A percentile compares a stretch with the other conserved stretches of the same genome.
These are phyloP conservation scores for Tillus elongatus DNA, from an alignment of 2,888 invertebrate genomes.

Conservation along the genomic window DNA sequence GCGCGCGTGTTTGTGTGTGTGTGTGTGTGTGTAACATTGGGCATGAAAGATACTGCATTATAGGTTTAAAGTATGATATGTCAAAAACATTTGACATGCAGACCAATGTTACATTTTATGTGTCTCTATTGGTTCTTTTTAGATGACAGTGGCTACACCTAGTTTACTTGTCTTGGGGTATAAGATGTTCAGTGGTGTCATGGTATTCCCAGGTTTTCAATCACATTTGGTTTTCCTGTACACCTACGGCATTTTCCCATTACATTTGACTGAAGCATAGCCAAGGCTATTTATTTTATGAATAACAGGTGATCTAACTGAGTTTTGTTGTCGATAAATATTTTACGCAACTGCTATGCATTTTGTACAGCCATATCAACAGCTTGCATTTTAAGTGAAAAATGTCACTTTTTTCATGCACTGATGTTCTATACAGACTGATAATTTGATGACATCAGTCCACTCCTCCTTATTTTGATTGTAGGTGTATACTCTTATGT, in stretches of 20 bases:
- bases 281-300: background rate
- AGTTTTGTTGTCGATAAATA: too few species aligned
- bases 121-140: background rate
- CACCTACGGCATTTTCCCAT: background rate
- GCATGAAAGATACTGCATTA: too few species aligned
- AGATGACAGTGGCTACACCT: slow-evolving; percentile 1
- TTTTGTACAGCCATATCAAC: slow-evolving; percentile 2
- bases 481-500: background rate
- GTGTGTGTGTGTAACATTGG: too few species aligned
- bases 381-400: background rate
- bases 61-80: too few species aligned
- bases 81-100: too few species aligned
- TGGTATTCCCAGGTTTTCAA: background rate
- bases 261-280: background rate
- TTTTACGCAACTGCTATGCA: slow-evolving; percentile 2
- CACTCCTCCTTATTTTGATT: slow-evolving; percentile 1
- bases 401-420: background rate
- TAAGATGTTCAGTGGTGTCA: slow-evolving; percentile 3
- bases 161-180: background rate
- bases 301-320: too few species aligned
- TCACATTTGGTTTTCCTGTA: slow-evolving; percentile 1
- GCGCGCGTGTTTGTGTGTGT: too few species aligned
- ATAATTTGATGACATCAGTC: background rate
- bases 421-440: background rate
- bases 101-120: too few species aligned